Conservation (phyloP, 2,797 vertebrate species). For the Crypturellus tataupa region DNA sequence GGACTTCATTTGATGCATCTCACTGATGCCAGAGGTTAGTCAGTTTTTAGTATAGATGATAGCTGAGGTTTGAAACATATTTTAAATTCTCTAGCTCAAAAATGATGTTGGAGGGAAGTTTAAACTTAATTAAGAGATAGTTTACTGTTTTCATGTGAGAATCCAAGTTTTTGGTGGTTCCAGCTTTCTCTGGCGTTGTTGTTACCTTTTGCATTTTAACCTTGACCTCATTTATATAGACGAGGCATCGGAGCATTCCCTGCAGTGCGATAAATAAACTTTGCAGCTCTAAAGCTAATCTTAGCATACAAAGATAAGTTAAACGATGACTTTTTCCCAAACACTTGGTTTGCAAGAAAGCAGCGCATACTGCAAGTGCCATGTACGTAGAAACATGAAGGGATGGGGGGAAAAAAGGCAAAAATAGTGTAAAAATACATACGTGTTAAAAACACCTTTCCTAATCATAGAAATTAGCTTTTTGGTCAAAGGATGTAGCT, state of each 20-base stretch:
- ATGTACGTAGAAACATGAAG: neutral
- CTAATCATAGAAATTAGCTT: neutral
- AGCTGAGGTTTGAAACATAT: neutral
- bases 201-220: neutral
- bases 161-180: neutral
- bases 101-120: neutral
- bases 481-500: neutral
- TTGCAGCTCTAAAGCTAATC: neutral
- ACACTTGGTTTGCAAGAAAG: slow-evolving; percentile 33
- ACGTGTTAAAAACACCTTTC: neutral
- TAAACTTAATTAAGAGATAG: neutral
- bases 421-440: neutral
- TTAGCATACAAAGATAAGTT: neutral
- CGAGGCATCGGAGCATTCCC: neutral
- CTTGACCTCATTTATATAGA: neutral
- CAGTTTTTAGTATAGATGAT: neutral
- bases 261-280: neutral
- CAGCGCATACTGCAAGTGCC: neutral
- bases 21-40: neutral
- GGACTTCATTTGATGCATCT: neutral
- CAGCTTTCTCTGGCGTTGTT: neutral
- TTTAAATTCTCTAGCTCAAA: neutral
- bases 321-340: neutral
- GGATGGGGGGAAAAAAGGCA: neutral
- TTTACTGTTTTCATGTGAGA: neutral